A percentile compares a stretch with the other conserved stretches of the same genome.
Evolutionary conservation across 2,797 vertebrate species (phyloP).

Genomic region (Pagetopsis macropterus): DNA sequence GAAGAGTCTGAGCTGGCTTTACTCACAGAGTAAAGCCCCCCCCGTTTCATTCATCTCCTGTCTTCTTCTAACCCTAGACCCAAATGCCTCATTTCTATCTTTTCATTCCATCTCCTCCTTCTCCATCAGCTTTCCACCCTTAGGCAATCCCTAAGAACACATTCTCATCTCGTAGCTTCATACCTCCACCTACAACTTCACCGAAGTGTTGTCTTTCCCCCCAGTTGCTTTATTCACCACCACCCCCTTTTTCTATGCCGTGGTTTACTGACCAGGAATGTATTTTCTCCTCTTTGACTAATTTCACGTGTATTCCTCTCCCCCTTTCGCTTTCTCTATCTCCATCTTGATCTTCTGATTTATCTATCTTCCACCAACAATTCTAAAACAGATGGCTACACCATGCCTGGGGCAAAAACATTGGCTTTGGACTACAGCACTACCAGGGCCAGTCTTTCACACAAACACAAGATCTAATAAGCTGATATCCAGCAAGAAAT

Average conservation of each 20-base stretch:
- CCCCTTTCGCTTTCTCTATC: slow-evolving; percentile 55
- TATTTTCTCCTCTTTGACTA: slow-evolving; percentile 39
- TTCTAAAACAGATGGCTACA: slow-evolving; percentile 82
- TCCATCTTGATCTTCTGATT: slow-evolving; percentile 73
- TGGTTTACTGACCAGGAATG: slow-evolving; percentile 55
- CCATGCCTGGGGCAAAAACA: slow-evolving; percentile 76
- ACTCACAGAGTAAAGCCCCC: slow-evolving; percentile 45
- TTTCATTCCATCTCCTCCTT: slow-evolving; percentile 58
- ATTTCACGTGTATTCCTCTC: slow-evolving; percentile 24
- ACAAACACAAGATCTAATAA: slow-evolving; percentile 75
- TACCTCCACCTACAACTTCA: slow-evolving; percentile 48
- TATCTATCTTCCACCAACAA: slow-evolving; percentile 76
- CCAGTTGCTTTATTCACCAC: slow-evolving; percentile 35
- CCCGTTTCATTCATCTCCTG: slow-evolving; percentile 27
- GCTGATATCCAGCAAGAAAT: slow-evolving; percentile 73
- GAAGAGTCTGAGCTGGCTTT: slow-evolving; percentile 57
- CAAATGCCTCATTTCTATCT: slow-evolving; percentile 66
- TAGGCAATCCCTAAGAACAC: slow-evolving; percentile 60
- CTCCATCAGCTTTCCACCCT: slow-evolving; percentile 54
- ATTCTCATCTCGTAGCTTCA: slow-evolving; percentile 62
- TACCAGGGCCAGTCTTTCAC: slow-evolving; percentile 68
- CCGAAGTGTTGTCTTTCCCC: slow-evolving; percentile 46
- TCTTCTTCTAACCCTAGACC: slow-evolving; percentile 62
- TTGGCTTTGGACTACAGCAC: slow-evolving; percentile 74
- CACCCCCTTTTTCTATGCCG: slow-evolving; percentile 9